phyloP scores from a whole-genome alignment of 1,140 invertebrate species.

The Odontomachus brunneus region DNA sequence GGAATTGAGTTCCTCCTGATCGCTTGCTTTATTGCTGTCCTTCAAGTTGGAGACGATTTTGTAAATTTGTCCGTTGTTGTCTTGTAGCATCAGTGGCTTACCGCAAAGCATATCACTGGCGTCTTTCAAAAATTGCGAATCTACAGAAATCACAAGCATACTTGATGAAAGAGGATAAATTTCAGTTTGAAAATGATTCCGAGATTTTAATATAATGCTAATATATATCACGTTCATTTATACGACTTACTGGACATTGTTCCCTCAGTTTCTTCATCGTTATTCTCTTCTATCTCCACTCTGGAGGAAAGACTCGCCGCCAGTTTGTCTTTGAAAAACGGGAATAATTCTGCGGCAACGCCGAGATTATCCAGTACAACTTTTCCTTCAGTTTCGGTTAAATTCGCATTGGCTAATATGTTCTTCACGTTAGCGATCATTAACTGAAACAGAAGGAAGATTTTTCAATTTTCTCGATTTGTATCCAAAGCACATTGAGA shows the following conservation, averaged over 20 bases:
- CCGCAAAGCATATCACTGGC: slow-evolving; percentile 88
- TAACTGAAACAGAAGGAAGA: slow-evolving; percentile 71
- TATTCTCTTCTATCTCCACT: slow-evolving; percentile 3
- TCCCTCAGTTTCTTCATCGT: slow-evolving; percentile 19
- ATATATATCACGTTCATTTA: slow-evolving; percentile 28
- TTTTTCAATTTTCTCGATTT: neutral
- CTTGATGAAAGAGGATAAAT: neutral
- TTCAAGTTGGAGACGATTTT: slow-evolving; percentile 85
- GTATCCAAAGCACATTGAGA: no score
- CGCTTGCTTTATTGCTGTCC: slow-evolving; percentile 85
- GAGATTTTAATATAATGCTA: neutral
- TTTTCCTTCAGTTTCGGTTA: slow-evolving; percentile 84
- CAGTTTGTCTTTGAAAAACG: slow-evolving; percentile 81
- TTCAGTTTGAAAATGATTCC: slow-evolving; percentile 16
- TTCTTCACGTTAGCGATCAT: slow-evolving; percentile 83
- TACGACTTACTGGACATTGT: slow-evolving; percentile 69
- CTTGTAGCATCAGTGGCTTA: slow-evolving; percentile 84
- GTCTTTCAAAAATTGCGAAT: slow-evolving; percentile 83
- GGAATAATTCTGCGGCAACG: slow-evolving; percentile 83
- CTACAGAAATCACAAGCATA: slow-evolving; percentile 53
- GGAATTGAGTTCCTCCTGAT: slow-evolving; percentile 85
- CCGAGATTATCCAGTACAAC: slow-evolving; percentile 82
- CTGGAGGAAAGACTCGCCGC: slow-evolving; percentile 63
- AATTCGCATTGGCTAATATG: slow-evolving; percentile 85
- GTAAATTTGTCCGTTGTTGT: slow-evolving; percentile 84